Evolutionary conservation across 30 jellyfish, hydroid and myxozoan genomes (phyloP).

Genomic region (Hydra vulgaris): DNA sequence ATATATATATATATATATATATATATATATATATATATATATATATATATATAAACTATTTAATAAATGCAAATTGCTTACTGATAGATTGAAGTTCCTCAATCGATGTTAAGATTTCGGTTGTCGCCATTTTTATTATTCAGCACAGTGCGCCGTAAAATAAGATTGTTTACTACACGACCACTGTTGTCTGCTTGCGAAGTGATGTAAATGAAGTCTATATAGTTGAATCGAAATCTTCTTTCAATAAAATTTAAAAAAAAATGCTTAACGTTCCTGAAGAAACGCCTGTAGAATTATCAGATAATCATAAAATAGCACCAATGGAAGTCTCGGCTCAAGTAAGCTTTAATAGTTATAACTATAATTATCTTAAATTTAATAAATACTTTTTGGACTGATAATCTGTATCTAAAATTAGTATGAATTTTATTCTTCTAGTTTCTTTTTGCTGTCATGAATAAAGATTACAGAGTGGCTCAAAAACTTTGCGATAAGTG

Average conservation of each 20-base stretch:
- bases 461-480: constrained; percentile 36
- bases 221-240: background rate
- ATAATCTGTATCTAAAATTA: too few relatives aligned
- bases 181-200: background rate
- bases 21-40: too few relatives aligned
- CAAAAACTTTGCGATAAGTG: constrained; percentile 32
- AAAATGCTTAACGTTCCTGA: too few relatives aligned
- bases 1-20: too few relatives aligned
- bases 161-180: background rate
- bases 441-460: constrained; percentile 49
- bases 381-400: background rate
- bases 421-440: background rate
- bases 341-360: constrained; percentile 3
- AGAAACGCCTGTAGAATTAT: background rate
- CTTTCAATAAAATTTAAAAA: too few relatives aligned
- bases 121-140: constrained; percentile 16
- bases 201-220: background rate
- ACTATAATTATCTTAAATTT: too few relatives aligned
- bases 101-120: background rate
- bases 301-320: background rate
- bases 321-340: constrained; percentile 1
- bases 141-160: constrained; percentile 1
- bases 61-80: background rate
- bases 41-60: too few relatives aligned
- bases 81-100: constrained; percentile 4